Conservation (phyloP, 2,113 vertebrate species). For the Gorsachius goisagi region DNA sequence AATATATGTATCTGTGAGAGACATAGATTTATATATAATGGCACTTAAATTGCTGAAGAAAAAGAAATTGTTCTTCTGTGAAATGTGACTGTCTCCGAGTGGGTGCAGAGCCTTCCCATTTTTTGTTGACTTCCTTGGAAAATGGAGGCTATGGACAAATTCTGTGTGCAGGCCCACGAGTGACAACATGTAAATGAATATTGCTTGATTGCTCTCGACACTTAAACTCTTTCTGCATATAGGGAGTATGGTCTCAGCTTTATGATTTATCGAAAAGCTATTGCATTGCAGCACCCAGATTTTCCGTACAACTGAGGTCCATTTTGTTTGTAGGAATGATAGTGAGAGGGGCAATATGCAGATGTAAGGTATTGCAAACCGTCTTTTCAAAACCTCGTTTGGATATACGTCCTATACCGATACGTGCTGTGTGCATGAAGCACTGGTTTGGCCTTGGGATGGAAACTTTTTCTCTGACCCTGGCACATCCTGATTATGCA, state of each 20-base stretch:
- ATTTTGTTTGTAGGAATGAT: background rate
- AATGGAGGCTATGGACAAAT: background rate
- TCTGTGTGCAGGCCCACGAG: background rate
- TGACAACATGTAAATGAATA: background rate
- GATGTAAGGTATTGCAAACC: background rate
- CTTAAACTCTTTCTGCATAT: background rate
- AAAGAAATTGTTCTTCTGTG: background rate
- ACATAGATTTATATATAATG: background rate
- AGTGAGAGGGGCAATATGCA: background rate
- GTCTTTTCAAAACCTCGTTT: background rate
- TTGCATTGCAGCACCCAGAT: background rate
- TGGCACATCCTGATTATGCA: background rate
- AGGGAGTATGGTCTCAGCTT: background rate
- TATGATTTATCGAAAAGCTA: background rate
- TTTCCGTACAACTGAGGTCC: background rate
- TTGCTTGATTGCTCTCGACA: background rate
- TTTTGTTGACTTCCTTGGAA: background rate
- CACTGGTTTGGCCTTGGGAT: rapidly evolving
- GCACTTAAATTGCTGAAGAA: background rate
- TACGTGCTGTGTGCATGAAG: rapidly evolving
- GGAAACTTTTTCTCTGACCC: background rate
- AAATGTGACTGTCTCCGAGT: background rate
- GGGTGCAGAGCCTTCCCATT: background rate
- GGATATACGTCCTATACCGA: rapidly evolving
- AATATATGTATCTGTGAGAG: rapidly evolving